phyloP scores from a whole-genome alignment of 92 coral and sea anemone species.

The Epizoanthus fatuus region DNA sequence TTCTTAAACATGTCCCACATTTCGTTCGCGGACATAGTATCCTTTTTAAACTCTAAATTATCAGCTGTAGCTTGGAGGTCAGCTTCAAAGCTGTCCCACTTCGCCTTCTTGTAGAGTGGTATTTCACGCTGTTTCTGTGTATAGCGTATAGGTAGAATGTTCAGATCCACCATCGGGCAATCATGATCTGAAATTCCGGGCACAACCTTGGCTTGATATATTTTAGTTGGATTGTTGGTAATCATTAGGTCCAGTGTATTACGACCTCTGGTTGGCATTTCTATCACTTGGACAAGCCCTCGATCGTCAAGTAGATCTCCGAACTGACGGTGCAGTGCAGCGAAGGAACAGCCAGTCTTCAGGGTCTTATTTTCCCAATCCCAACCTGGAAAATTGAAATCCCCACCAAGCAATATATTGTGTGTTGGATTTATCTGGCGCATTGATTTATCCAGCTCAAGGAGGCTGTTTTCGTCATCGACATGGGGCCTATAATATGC shows the following conservation, averaged over 20 bases:
- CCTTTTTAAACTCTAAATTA: not conserved
- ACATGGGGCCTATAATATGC: conserved; percentile 49
- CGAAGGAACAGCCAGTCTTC: no score
- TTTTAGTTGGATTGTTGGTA: conserved; percentile 11
- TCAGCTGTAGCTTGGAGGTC: not conserved
- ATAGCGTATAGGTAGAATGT: conserved; percentile 61
- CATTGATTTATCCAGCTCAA: conserved; percentile 32
- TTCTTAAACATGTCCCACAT: conserved; percentile 12
- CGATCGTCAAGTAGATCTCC: no score
- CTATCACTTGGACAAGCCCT: no score
- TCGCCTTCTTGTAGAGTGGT: conserved; percentile 64
- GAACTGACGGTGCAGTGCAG: no score
- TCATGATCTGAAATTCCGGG: conserved; percentile 69
- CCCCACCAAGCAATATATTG: conserved; percentile 33
- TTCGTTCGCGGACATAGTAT: conserved; percentile 37
- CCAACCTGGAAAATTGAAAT: conserved; percentile 56
- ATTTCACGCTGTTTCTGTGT: conserved; percentile 61
- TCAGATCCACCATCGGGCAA: conserved; percentile 56
- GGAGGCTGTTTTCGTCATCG: conserved; percentile 17
- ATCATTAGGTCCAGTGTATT: no score
- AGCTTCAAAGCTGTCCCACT: conserved; percentile 49
- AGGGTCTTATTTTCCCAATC: conserved; percentile 18
- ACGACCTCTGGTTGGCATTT: no score
- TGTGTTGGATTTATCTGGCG: conserved; percentile 9
- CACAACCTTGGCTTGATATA: conserved; percentile 33